Evolutionary conservation across 2,113 vertebrate species (phyloP), one percentile per base, ranked within the genome.

Genomic region (Mobula hypostoma): DNA sequence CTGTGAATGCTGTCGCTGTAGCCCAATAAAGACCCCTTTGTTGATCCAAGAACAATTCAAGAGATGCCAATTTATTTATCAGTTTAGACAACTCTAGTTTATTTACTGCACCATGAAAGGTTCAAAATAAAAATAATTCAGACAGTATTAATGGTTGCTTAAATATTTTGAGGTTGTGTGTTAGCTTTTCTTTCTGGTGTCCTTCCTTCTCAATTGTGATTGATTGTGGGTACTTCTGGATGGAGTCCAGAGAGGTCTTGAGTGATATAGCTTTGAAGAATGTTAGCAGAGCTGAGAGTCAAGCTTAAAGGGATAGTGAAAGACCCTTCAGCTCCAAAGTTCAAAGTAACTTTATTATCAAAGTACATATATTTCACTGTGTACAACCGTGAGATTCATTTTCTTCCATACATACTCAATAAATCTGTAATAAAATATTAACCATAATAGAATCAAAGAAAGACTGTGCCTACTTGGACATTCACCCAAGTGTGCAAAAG

Each of bases 41-140:
- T 32, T 0, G 8, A 29, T 9, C 77, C 11, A 78, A 29, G n/a
- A n/a, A 88, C 29, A n/a, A 32, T 88, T 88, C 58, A 88, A 32
- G 58, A 88, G 27, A n/a, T n/a, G 85, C 58, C 58, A 32, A 61
- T 88, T 88, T 66, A 88, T 63, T 88, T 88, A 11, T 88, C 63
- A 12, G 58, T 63, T 88, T 32, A 12, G 85, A 66, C 58, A 32
- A 61, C 61, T 88, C 12, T 14, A 6, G 9, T 88, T 88, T 17
- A 88, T 63, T 88, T 66, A 32, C 85, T 63, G 24, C 48, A 29
- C 48, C 48, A 83, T 5, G 56, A 14, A 61, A 63, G 83, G 17
- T 74, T 74, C 3, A 74, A 72, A 74, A 24, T 74, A 63, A 63
- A 17, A 87, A 63, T 12, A 6, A 29, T 29, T 87, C 21, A 6